These are phyloP conservation scores for Darevskia mixta DNA, from an alignment of 2,797 vertebrate species.

Conservation along the genomic window DNA sequence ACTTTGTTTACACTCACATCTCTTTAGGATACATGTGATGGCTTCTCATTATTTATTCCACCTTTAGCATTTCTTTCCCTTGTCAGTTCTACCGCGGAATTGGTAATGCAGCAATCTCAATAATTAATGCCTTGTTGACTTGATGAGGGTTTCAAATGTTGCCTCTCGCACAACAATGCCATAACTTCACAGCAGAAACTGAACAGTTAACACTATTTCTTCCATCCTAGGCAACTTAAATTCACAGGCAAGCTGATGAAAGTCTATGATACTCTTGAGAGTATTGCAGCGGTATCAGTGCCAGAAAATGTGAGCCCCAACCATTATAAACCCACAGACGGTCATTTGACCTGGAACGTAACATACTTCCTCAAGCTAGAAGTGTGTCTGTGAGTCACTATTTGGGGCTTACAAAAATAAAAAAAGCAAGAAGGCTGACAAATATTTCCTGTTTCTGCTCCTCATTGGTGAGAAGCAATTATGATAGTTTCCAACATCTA, in stretches of 20 bases:
- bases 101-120: constrained; percentile 10
- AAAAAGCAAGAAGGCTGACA: not conserved
- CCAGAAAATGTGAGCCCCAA: not conserved
- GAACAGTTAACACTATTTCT: constrained; percentile 16
- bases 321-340: not conserved
- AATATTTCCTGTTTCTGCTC: not conserved
- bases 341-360: not conserved
- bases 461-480: not conserved
- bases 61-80: constrained; percentile 16
- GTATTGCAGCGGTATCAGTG: not conserved
- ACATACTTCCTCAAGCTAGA: not conserved
- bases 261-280: not conserved
- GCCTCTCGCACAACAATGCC: not conserved
- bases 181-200: not conserved
- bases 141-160: constrained; percentile 42
- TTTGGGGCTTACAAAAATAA: not conserved
- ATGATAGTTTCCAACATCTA: not conserved
- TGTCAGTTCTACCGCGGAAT: not conserved
- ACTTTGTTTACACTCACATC: not conserved
- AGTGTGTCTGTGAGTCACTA: not conserved
- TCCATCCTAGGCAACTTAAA: constrained; percentile 2
- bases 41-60: not conserved
- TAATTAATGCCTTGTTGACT: constrained; percentile 44
- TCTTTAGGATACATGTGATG: constrained; percentile 9
- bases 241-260: constrained; percentile 4